A percentile compares a stretch with the other conserved stretches of the same genome.
Conservation (phyloP, 2,113 vertebrate genomes). For the Xiphophorus hellerii region DNA sequence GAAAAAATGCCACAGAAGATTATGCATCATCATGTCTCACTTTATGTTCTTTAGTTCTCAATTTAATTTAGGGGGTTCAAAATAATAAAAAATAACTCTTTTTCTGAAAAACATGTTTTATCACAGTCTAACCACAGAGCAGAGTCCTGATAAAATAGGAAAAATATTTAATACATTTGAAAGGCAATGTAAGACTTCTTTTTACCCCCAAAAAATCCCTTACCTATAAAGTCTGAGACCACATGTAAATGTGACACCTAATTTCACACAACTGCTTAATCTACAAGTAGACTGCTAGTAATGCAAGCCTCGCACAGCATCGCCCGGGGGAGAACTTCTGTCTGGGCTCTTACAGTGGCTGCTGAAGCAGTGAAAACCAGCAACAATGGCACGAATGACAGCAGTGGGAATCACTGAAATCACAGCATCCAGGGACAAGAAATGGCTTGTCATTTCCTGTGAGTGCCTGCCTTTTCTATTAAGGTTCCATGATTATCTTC, state of each 20-base stretch:
- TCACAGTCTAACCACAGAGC: neutral
- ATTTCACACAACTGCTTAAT: constrained; percentile 28
- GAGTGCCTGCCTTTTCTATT: constrained; percentile 14
- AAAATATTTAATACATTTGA: neutral
- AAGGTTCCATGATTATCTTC: constrained; percentile 6
- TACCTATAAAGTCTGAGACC: constrained; percentile 18
- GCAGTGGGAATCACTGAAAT: constrained; percentile 34
- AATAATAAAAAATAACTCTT: neutral
- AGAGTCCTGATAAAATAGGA: neutral
- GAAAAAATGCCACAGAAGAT: neutral
- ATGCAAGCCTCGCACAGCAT: constrained; percentile 11
- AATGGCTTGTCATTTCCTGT: constrained; percentile 35
- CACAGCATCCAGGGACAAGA: constrained; percentile 30
- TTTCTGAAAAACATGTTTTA: neutral
- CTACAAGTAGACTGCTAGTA: constrained; percentile 20
- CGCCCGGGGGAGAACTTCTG: constrained; percentile 22
- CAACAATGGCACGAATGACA: constrained; percentile 19
- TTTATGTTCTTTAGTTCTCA: neutral
- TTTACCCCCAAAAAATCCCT: constrained; percentile 6
- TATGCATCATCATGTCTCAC: neutral
- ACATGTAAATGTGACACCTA: constrained; percentile 23
- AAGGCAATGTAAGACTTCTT: neutral
- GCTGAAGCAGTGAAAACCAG: constrained; percentile 30
- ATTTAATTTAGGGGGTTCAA: neutral
- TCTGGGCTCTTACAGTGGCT: constrained; percentile 19